Base-by-base conservation (phyloP, 2,888 invertebrate genomes). In the Cryptosula pallasiana region DNA sequence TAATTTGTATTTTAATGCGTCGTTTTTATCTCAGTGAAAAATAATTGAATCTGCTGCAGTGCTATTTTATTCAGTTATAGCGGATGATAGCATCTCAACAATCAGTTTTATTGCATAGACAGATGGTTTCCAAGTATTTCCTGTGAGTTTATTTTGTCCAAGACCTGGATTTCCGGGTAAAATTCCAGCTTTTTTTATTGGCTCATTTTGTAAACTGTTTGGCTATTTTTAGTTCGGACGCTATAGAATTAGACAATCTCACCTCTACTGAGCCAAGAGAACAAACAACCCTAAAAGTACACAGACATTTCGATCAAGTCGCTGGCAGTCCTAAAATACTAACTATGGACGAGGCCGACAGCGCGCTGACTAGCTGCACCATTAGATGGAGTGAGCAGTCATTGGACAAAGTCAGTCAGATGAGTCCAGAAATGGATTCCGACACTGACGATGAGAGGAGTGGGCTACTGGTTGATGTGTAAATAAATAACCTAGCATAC, bases 391-490 rank as follows among this genome's bases (percentile, higher is more conserved):
- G 63, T 63, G 63, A 63, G n/a, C 63, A 63, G 63, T 63, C 63
- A 3, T 27, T 63, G 32, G 63, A 63, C 32, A 63, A 5, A 63
- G 63, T 63, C 1, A 63, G 63, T 34, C 63, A 63, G n/a, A 63
- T 63, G 63, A 63, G 29, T 63, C 63, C 63, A 3, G 63, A 63
- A 27, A 16, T 63, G 9, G 63, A 34, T 13, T 25, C 63, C 9
- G 27, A 32, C 32, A 25, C 27, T 16, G 63, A 63, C 3, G 63
- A 63, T 32, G 63, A 63, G 27, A 63, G 3, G 63, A 63, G 63
- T 63, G 63, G 63, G 13, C 63, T 63, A 13, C 32, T 63, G n/a
- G 63, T 32, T 27, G 63, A 63, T 63, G 63, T 63, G 32, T 63
- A 63, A n/a, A n/a, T n/a, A n/a, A n/a, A n/a, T n/a, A n/a, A n/a